Base-by-base conservation (phyloP, 2,797 vertebrate species). In the Myotis daubentonii region DNA sequence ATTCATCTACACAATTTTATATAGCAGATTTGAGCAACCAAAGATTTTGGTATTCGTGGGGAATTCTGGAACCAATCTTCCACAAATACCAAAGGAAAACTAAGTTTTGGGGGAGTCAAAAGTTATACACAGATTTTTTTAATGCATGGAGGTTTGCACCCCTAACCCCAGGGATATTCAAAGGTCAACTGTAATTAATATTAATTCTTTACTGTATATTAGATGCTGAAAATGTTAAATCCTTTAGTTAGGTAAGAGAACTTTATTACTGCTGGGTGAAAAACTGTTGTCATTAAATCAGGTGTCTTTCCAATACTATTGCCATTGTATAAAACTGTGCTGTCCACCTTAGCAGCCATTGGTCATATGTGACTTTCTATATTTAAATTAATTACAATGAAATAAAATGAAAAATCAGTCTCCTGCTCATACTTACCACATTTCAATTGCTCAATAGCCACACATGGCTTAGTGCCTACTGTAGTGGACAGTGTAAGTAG, bases 141-240 rank as follows among this genome's bases (percentile, higher is more conserved):
- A 51, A 51, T 33, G 30, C 30, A 76, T 30, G 20, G 19, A 7
- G 38, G 70, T 44, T 11, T 47, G 17, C 8, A 16, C 5, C 19
- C 74, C 30, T n/a, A 75, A 75, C 3, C 72, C 47, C 28, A 5
- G 28, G 17, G 44, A 49, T 74, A 44, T n/a, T 75, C 44, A 49
- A 51, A n/a, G 4, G 47, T 75, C 47, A 75, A 75, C 16, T 75
- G 17, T 20, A 88, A 66, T 38, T 79, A 90, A 74, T n/a, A 60
- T 68, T 82, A 87, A 51, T 60, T 89, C 47, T 33, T 91, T 83
- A 85, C n/a, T 75, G 9, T 71, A n/a, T 85, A 92, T 65, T 75
- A 88, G 7, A 88, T 70, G 57, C 68, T 87, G 30, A 93, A 93
- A 94, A 94, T 41, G 15, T 57, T 83, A 86, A 93, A 13, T 49